phyloP scores from a whole-genome alignment of 2,797 vertebrate species.

The Catostomus latipinnis region DNA sequence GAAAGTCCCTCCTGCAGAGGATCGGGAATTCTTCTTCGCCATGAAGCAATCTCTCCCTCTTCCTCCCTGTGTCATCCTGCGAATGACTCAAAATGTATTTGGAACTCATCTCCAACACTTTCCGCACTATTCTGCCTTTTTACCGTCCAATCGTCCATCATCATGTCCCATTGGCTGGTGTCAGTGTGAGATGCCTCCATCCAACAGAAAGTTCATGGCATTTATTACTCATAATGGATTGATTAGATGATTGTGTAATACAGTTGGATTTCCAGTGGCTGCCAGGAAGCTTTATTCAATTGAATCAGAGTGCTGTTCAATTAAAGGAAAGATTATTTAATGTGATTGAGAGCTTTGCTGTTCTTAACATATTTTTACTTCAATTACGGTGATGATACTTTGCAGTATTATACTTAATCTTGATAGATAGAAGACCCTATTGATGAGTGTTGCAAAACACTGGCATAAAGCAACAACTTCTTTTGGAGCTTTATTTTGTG shows the following conservation, averaged over 20 bases:
- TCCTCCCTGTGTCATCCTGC: neutral
- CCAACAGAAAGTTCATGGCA: constrained; percentile 37
- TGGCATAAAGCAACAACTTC: neutral
- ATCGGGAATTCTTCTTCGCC: neutral
- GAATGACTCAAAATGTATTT: constrained; percentile 8
- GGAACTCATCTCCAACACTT: neutral
- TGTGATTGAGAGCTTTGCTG: constrained; percentile 40
- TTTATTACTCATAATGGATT: constrained; percentile 28
- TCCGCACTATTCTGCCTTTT: neutral
- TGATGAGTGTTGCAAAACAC: neutral
- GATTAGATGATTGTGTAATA: constrained; percentile 70
- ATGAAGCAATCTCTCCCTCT: neutral
- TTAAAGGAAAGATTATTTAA: constrained; percentile 64
- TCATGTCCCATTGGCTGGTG: neutral
- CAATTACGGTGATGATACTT: constrained; percentile 18
- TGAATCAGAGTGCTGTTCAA: constrained; percentile 68
- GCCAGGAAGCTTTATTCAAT: constrained; percentile 64
- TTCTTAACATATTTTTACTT: constrained; percentile 16
- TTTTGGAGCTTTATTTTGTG: neutral
- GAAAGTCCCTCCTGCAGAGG: constrained; percentile 4
- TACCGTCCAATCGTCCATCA: neutral
- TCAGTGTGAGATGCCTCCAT: constrained; percentile 48
- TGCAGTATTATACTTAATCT: constrained; percentile 1
- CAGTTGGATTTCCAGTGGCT: constrained; percentile 64
- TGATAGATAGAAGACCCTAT: neutral